Evolutionary conservation across 2,888 invertebrate genomes (phyloP), one percentile per base, ranked within the genome.

Genomic region (Mactromeris polynyma): DNA sequence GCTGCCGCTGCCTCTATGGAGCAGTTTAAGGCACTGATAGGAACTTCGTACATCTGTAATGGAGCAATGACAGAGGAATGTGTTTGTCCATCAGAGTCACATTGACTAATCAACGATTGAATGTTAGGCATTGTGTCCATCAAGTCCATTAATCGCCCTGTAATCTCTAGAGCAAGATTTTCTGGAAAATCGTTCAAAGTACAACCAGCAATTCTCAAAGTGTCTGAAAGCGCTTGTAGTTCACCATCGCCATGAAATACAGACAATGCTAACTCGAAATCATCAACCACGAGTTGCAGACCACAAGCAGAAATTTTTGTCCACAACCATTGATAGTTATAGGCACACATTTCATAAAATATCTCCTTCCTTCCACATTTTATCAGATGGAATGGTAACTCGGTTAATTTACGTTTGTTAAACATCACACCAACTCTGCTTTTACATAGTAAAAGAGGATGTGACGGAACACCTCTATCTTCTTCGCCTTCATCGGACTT

Each of bases 281-380:
- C 99, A 14, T 99, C 98, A 3, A 99, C 97, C 0, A 99, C 98
- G 0, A 99, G 98, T 96, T 99, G 99, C n/a, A 99, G 97, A 0
- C 99, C 99, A 95, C 99, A 99, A 94, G 99, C 98, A 92, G 98
- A 98, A 1, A 99, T 97, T 96, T 99, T 99, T 0, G 99, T 99
- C 96, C 99, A 99, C 0, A 99, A 97, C 99, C 99, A 99, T 95
- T 98, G 98, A 96, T 99, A 99, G 97, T 99, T 99, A 97, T 99
- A 99, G 0, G 99, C 97, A 0, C 99, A 99, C 95, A 98, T 98
- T 58, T 98, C 98, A 96, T 98, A 99, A 21, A 99, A 97, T 96
- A 99, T 99, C 86, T 98, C 98, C 96, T 98, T 98, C 36, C 94
- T 90, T 26, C 90, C 82, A 83, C 94, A 93, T 46, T 92, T 85